Percentiles rank a stretch among this genome's conserved stretches.
These are phyloP conservation scores for Bradypodion pumilum DNA, from an alignment of 2,797 vertebrate species.

Conservation along the genomic window DNA sequence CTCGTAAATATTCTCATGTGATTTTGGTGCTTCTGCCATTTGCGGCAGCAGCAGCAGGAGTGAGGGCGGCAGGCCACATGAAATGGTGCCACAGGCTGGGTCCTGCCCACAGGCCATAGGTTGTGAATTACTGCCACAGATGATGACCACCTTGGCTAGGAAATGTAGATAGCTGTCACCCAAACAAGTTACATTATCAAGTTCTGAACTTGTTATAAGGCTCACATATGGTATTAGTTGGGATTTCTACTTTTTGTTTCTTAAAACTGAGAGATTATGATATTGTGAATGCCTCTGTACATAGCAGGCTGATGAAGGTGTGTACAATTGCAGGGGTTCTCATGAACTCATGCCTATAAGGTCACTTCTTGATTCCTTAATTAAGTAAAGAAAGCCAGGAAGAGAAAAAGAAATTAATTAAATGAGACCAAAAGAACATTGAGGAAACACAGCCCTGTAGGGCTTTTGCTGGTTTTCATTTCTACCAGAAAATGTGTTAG, in stretches of 20 bases:
- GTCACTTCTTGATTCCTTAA: slow-evolving; percentile 6
- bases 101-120: too few species aligned
- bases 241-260: not conserved
- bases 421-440: not conserved
- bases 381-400: slow-evolving; percentile 15
- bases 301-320: not conserved
- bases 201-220: not conserved
- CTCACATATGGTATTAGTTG: not conserved
- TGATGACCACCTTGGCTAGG: not conserved
- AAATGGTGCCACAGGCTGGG: too few species aligned
- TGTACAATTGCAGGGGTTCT: not conserved
- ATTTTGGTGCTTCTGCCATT: too few species aligned
- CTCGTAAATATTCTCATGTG: too few species aligned
- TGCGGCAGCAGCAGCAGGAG: too few species aligned
- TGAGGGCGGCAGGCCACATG: too few species aligned
- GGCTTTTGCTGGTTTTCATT: slow-evolving; percentile 1
- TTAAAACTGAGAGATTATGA: not conserved
- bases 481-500: slow-evolving; percentile 16
- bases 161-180: not conserved
- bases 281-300: not conserved
- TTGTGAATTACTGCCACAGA: too few species aligned
- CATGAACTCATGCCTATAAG: not conserved
- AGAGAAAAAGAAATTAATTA: slow-evolving; percentile 6
- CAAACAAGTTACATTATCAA: not conserved
- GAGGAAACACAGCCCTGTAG: not conserved